Evolutionary conservation across 64 coral and sea anemone species (phyloP).

Genomic region (Platygyra sinensis): DNA sequence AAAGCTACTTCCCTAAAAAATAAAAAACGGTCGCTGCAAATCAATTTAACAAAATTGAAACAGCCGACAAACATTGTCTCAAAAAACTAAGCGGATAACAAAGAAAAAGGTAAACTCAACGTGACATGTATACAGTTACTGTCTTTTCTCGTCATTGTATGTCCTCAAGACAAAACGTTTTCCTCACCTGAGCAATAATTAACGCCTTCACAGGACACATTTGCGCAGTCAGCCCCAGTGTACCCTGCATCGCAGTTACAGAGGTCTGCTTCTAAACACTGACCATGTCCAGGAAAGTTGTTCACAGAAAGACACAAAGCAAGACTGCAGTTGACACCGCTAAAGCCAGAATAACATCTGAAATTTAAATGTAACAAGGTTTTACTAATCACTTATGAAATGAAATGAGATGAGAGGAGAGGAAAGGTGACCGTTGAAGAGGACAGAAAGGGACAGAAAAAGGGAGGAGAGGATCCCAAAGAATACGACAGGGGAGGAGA

Average conservation of each 20-base stretch:
- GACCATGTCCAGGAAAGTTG: conserved; percentile 39
- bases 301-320: conserved; percentile 9
- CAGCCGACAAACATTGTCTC: too few species aligned
- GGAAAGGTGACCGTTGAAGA: neutral
- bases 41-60: too few species aligned
- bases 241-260: conserved; percentile 60
- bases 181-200: conserved; percentile 69
- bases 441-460: too few species aligned
- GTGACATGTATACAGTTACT: neutral
- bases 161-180: neutral
- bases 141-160: neutral
- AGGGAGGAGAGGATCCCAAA: too few species aligned
- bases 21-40: too few species aligned
- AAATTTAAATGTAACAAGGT: too few species aligned
- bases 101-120: too few species aligned
- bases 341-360: conserved; percentile 56
- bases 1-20: too few species aligned
- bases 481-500: too few species aligned
- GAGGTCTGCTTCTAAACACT: conserved; percentile 54
- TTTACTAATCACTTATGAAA: too few species aligned
- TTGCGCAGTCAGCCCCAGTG: conserved; percentile 51
- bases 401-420: neutral
- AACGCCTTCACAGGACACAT: conserved; percentile 39
- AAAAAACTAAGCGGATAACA: too few species aligned
- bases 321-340: conserved; percentile 33